phyloP scores from a whole-genome alignment of 2,113 vertebrate species.

The Nettapus auritus region DNA sequence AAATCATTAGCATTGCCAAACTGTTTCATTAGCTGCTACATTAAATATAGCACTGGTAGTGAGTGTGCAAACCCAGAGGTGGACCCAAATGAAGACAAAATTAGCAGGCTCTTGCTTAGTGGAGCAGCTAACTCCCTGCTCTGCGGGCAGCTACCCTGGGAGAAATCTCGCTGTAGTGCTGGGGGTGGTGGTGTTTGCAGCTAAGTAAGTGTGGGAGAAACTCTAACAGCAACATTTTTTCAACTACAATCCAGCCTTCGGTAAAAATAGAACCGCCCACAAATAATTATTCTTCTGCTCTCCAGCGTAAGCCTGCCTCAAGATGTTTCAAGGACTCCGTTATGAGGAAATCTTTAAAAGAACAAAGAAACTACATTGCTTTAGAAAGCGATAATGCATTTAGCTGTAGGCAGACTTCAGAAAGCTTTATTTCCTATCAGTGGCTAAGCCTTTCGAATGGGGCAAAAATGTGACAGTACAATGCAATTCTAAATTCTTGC shows the following conservation, averaged over 20 bases:
- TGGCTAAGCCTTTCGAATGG: conserved; percentile 46
- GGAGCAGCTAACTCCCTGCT: neutral
- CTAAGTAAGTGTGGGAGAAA: neutral
- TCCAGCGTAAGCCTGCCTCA: conserved; percentile 24
- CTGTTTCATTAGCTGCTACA: neutral
- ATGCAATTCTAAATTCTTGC: conserved; percentile 55
- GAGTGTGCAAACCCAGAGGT: neutral
- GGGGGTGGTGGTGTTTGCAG: neutral
- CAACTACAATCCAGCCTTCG: neutral
- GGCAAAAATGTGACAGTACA: conserved; percentile 26
- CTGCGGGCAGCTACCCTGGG: neutral
- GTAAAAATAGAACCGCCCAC: conserved; percentile 48
- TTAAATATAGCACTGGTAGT: neutral
- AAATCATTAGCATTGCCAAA: neutral
- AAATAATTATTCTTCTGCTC: conserved; percentile 57
- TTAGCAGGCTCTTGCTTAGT: neutral
- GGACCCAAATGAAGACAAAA: neutral
- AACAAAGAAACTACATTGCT: conserved; percentile 54
- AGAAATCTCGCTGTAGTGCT: neutral
- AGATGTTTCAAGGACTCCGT: conserved; percentile 58
- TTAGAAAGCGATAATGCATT: conserved; percentile 44
- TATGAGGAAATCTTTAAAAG: conserved; percentile 46
- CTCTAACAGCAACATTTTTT: conserved; percentile 1
- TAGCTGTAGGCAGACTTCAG: neutral
- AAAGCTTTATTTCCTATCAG: conserved; percentile 44